Conservation (phyloP, 2,797 vertebrate genomes). For the Echeneis naucrates region DNA sequence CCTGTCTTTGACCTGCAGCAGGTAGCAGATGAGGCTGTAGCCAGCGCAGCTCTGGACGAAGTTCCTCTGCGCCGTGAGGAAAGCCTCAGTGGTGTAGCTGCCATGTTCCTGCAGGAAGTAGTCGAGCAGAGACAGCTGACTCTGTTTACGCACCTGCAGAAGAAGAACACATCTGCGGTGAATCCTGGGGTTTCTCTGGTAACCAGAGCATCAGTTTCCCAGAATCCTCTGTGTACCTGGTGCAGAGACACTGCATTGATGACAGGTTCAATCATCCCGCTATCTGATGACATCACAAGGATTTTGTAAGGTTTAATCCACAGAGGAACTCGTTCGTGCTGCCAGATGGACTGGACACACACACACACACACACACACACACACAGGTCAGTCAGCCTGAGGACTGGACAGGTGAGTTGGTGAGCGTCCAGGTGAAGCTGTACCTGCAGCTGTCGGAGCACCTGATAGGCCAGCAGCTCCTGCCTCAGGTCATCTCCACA, state of each 20-base stretch:
- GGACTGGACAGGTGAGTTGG: no score
- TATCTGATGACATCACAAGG: conserved; percentile 96
- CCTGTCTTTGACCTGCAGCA: conserved; percentile 98
- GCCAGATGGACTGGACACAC: conserved; percentile 89
- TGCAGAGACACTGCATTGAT: conserved; percentile 96
- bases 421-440: not conserved
- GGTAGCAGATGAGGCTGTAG: conserved; percentile 96
- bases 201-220: conserved; percentile 65
- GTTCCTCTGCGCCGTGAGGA: conserved; percentile 93
- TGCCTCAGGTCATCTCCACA: conserved; percentile 96
- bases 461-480: conserved; percentile 95
- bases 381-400: not conserved
- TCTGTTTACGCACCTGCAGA: conserved; percentile 86
- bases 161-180: not conserved
- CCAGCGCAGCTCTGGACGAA: conserved; percentile 96
- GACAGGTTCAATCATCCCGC: conserved; percentile 97
- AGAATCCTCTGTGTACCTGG: conserved; percentile 78
- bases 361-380: not conserved
- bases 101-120: conserved; percentile 96
- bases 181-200: not conserved
- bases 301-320: conserved; percentile 99
- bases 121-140: conserved; percentile 92
- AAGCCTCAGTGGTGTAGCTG: conserved; percentile 90
- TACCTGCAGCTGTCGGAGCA: conserved; percentile 95
- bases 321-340: conserved; percentile 93